Percentiles rank a stretch among this genome's conserved stretches.
Evolutionary conservation across 2,113 vertebrate species (phyloP).

Genomic region (Panthera leo): DNA sequence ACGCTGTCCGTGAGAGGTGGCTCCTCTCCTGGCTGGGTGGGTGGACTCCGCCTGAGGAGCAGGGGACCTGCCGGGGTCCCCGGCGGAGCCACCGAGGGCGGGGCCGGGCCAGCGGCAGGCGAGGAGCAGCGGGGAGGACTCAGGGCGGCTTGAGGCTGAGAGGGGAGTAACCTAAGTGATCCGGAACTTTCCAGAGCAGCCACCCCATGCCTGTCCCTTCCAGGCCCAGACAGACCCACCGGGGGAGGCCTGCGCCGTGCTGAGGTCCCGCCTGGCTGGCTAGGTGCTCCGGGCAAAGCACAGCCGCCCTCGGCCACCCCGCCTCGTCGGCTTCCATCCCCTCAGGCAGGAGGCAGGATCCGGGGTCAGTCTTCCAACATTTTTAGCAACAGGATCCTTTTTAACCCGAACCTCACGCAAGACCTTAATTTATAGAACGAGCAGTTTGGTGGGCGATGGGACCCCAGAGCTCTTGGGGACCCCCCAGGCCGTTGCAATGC

Average conservation of each 20-base stretch:
- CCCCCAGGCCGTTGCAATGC: accelerated
- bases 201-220: too few relatives aligned
- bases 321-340: accelerated
- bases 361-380: not conserved
- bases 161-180: too few relatives aligned
- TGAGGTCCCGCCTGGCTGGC: not conserved
- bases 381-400: not conserved
- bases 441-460: not conserved
- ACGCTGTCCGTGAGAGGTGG: not conserved
- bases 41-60: conserved; percentile 72
- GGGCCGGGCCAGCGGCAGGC: accelerated
- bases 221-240: not conserved
- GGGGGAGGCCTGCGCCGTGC: not conserved
- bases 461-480: not conserved
- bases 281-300: accelerated
- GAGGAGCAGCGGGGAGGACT: not conserved
- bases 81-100: not conserved
- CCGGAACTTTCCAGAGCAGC: not conserved
- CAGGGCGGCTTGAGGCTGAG: too few relatives aligned
- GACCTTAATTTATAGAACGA: too few relatives aligned
- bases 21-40: conserved; percentile 73
- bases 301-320: accelerated
- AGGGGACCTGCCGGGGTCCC: not conserved
- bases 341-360: not conserved
- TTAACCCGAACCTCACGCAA: accelerated